Evolutionary conservation across 2,113 vertebrate genomes (phyloP), one percentile per base, ranked within the genome.

Genomic region (Recurvirostra avosetta): DNA sequence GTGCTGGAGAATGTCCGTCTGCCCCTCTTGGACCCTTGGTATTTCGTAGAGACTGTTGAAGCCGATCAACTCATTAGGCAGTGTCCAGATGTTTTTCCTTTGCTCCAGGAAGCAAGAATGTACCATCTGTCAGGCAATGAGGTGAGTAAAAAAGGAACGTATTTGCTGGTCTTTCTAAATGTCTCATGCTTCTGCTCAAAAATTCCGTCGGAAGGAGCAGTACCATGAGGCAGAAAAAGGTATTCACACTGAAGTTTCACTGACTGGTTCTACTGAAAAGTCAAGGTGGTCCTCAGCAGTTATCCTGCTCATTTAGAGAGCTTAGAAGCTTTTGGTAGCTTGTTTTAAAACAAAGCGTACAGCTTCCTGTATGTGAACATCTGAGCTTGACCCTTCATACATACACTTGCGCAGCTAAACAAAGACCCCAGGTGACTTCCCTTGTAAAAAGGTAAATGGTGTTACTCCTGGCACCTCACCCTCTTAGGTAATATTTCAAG

Each of bases 111-210:
- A 97, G 98, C 99, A 47, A 98, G 99, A 52, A 98, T 97, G 96
- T 99, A 99, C 95, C 99, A 99, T 93, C 98, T 99, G 67, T 99
- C 99, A 9, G 99, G 99, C 82, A 99, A 98, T 41, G 99, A 99
- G 99, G 99, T 99, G 63, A 97, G 98, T 94, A 13, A 87, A 94
- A 81, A 41, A 29, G n/a, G 55, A 86, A 71, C n/a, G 23, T 34
- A 12, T 77, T 62, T 49, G 83, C 49, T 23, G 8, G 36, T 75
- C 52, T 88, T 80, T 66, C 53, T 82, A 70, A 82, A 87, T 21
- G 45, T 56, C 75, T 92, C 40, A n/a, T 43, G 38, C 6, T 89
- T 92, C 92, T 56, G 73, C 53, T 89, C 41, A 61, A 73, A 91
- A 89, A 67, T 65, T 1, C 1, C 49, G 41, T 61, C 8, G 2